Base-by-base conservation (phyloP, 1,140 invertebrate genomes). In the Sipha flava region DNA sequence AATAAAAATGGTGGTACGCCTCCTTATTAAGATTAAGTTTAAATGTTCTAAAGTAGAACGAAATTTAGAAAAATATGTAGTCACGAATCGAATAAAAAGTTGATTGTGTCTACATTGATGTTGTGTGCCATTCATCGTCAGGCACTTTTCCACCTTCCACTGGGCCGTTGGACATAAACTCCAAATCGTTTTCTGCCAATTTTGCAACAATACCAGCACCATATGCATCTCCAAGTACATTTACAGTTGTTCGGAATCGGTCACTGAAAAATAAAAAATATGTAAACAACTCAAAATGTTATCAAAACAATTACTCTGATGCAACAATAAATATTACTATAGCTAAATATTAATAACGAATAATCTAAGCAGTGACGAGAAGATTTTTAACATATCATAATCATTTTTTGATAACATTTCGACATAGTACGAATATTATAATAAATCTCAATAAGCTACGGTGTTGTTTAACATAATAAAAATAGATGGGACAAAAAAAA, bases 121-220 rank as follows among this genome's bases (percentile, higher is more conserved):
- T 80, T 14, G 79, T 80, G 64, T 80, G 26, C 79, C 79, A 80
- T 54, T 70, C 37, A 21, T 80, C 79, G 7, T 80, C 49, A 1
- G 57, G 18, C 21, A n/a, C 26, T 40, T 80, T 80, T 5, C 14
- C 29, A 40, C 0, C 4, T 66, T 70, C 64, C 18, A 34, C 23
- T 0, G 59, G 14, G n/a, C 18, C 57, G 4, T 68, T 31, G 21
- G 64, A n/a, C n/a, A 62, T 29, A 37, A 82, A 31, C 23, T 82
- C 86, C 26, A 94, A 84, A 83, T 95, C 92, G 59, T 90, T 88
- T 84, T 90, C 90, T 82, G 92, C 93, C 57, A 94, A 85, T 83
- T 94, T 89, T 81, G 94, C 89, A 0, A 96, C 94, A 66, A 96
- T 92, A 29, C 94, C 95, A 12, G 94, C 93, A 14, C 95, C 95